Conservation (phyloP, 2,888 invertebrate genomes). For the Ectemnius continuus region DNA sequence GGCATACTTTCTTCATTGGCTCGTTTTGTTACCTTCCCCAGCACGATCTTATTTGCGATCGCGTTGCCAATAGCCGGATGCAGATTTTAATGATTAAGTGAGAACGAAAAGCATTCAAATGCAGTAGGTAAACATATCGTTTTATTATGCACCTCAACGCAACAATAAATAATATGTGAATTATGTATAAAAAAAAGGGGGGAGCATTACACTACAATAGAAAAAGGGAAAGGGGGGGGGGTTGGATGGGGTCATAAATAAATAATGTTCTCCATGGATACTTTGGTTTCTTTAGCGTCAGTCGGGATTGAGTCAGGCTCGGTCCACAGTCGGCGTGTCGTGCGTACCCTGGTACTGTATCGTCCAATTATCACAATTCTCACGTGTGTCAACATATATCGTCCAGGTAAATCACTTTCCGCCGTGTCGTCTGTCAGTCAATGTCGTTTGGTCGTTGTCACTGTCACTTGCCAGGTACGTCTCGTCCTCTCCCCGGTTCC, state of each 20-base stretch:
- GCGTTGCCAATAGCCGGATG: constrained; percentile 10
- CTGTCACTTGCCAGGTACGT: constrained; percentile 44
- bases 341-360: background rate
- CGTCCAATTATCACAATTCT: constrained; percentile 23
- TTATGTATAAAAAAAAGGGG: background rate
- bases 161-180: constrained; percentile 24
- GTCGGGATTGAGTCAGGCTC: constrained; percentile 23
- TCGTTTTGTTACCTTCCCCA: constrained; percentile 56
- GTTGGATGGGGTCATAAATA: constrained; percentile 26
- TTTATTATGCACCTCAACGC: constrained; percentile 23
- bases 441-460: constrained; percentile 51
- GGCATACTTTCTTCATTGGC: constrained; percentile 73
- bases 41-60: constrained; percentile 32
- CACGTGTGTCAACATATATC: constrained; percentile 20
- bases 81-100: background rate
- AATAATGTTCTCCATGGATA: constrained; percentile 31
- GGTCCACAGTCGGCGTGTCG: constrained; percentile 16
- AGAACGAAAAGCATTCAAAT: constrained; percentile 5
- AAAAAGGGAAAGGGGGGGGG: constrained; percentile 2
- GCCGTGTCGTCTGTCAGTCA: constrained; percentile 43
- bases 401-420: constrained; percentile 51
- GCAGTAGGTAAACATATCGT: constrained; percentile 28
- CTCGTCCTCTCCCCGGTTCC: constrained; percentile 1
- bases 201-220: background rate
- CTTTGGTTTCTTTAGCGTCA: constrained; percentile 57